Evolutionary conservation across 2,888 invertebrate genomes (phyloP), one percentile per base, ranked within the genome.

Genomic region (Dorcus parallelipipedus): DNA sequence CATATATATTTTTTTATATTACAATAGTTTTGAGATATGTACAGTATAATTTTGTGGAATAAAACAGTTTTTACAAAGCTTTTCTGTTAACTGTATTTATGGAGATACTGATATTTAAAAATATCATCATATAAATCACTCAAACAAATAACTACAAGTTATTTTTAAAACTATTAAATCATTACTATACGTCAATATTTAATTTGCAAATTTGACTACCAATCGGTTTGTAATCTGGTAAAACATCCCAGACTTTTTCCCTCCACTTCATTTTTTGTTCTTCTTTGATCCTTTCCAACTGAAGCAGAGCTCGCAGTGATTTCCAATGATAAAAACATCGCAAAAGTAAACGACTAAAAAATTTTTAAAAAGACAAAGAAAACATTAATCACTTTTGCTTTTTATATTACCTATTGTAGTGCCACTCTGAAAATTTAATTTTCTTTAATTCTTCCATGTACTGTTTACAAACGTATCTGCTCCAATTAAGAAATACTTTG

Each of bases 221-320:
- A 1, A 33, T 81, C 2, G 88, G 88, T 51, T 79, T 79, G 70
- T 86, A 89, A 73, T 89, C 88, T 0, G 89, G 89, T 54, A 89
- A 78, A 45, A 89, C 82, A 76, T 87, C 86, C 78, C 86, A 83
- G 9, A 89, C 89, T 76, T 87, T 88, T 71, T 86, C 80, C 49
- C 89, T 80, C 89, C 89, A 89, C 70, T 84, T 84, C 64, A 83
- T 81, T 70, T 88, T 86, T 49, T 87, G 82, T 54, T 82, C 81
- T 67, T 89, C 88, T 64, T 87, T 87, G 63, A 87, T 85, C 64
- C 84, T 83, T 73, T 86, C 84, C 60, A 88, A 74, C 59, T 84
- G 81, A 54, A 87, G 79, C 43, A 89, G 79, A 43, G 85, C 84
- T 3, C 87, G 87, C 57, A 89, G 74, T 1, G 84, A 83, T 62